Conservation (phyloP, 2,113 vertebrate genomes). For the Patagioenas fasciata region DNA sequence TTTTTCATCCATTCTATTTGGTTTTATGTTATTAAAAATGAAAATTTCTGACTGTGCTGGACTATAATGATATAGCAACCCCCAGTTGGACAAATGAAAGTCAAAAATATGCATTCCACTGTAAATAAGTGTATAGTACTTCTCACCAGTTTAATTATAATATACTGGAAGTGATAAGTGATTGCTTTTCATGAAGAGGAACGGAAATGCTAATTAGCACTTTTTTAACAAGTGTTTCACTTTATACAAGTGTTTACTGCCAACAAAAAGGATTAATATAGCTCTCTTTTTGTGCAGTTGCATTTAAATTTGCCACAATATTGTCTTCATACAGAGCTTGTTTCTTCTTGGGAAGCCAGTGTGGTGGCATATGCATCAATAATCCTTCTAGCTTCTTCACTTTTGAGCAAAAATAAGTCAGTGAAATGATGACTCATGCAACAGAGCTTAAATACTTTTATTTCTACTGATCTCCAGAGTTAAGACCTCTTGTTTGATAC, state of each 20-base stretch:
- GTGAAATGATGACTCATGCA: not conserved
- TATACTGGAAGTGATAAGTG: not conserved
- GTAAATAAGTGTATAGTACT: not conserved
- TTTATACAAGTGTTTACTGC: not conserved
- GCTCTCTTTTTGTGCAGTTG: not conserved
- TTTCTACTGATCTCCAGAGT: not conserved
- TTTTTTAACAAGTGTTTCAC: not conserved
- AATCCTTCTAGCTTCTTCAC: not conserved
- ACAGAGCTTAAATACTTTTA: not conserved
- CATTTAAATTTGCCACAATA: not conserved
- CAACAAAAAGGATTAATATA: not conserved
- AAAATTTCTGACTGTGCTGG: not conserved
- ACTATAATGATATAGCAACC: not conserved
- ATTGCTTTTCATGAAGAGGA: slow-evolving; percentile 25
- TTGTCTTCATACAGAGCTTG: not conserved
- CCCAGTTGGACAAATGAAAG: not conserved
- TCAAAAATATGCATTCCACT: not conserved
- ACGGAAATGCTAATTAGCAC: not conserved
- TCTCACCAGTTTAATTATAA: slow-evolving; percentile 16
- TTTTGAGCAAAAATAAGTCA: not conserved
- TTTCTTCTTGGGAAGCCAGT: slow-evolving; percentile 15
- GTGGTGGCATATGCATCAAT: not conserved
- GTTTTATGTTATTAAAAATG: not conserved
- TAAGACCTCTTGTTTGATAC: not conserved
- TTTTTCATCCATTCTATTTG: not conserved